Evolutionary conservation across 2,888 invertebrate genomes (phyloP).

Genomic region (Balanococcus diminutus): DNA sequence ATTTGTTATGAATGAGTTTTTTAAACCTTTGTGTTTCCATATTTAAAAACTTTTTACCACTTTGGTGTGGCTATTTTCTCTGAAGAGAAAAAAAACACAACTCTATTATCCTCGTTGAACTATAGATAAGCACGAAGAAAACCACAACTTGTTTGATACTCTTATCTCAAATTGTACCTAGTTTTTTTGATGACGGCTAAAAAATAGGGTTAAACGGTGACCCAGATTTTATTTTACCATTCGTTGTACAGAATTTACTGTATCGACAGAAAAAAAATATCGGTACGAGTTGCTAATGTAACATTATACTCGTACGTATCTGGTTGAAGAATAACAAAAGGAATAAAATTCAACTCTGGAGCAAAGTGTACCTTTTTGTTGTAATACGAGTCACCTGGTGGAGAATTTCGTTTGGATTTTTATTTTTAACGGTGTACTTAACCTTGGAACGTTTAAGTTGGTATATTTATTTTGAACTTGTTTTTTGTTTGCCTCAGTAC

Average conservation of each 20-base stretch:
- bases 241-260: no score
- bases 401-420: background rate
- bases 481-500: no score
- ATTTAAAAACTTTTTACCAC: background rate
- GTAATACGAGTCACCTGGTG: background rate
- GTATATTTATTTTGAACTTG: no score
- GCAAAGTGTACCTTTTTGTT: background rate
- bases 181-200: background rate
- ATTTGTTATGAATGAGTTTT: conserved; percentile 32
- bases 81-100: background rate
- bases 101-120: background rate
- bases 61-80: background rate
- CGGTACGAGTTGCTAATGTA: background rate
- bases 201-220: background rate
- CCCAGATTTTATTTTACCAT: conserved; percentile 11
- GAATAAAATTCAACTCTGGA: background rate
- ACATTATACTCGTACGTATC: background rate
- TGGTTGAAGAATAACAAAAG: background rate
- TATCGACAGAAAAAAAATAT: background rate
- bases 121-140: background rate
- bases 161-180: background rate
- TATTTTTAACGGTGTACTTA: no score
- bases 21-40: conserved; percentile 13
- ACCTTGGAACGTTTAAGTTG: no score
- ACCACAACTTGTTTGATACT: background rate